Percentiles rank a stretch among this genome's conserved stretches.
These are phyloP conservation scores for Oreochromis tanganicae DNA, from an alignment of 2,113 vertebrate genomes.

Conservation along the genomic window DNA sequence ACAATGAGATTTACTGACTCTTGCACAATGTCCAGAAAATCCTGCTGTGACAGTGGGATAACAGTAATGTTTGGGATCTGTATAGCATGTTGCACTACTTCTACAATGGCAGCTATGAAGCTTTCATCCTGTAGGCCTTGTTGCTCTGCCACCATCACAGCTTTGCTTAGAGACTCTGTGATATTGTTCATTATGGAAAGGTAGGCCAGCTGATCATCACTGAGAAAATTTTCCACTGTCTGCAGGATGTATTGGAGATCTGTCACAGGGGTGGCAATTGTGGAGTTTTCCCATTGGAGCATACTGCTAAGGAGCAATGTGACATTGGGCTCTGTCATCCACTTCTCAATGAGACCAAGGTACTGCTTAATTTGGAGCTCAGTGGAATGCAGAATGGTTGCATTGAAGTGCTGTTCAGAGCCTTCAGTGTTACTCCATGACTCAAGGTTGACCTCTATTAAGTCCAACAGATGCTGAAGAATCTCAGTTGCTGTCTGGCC, in stretches of 20 bases:
- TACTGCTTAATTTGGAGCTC: constrained; percentile 45
- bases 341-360: constrained; percentile 30
- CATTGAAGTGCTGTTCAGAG: neutral
- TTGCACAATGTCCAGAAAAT: constrained; percentile 38
- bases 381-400: constrained; percentile 3
- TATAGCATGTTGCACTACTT: constrained; percentile 25
- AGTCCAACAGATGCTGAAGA: constrained; percentile 10
- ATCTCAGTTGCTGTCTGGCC: constrained; percentile 31
- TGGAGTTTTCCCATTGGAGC: constrained; percentile 47
- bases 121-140: constrained; percentile 49
- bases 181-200: constrained; percentile 33
- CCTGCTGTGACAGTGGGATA: neutral
- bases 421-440: constrained; percentile 9
- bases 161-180: constrained; percentile 49
- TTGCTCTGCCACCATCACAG: constrained; percentile 36
- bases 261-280: neutral
- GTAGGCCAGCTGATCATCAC: constrained; percentile 25
- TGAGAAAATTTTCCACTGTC: constrained; percentile 10
- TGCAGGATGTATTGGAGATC: constrained; percentile 54
- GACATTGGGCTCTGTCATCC: constrained; percentile 58
- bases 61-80: neutral
- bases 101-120: constrained; percentile 37
- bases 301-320: constrained; percentile 21
- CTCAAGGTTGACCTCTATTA: constrained; percentile 26
- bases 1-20: constrained; percentile 46